Evolutionary conservation across 2,113 vertebrate species (phyloP).

Genomic region (Fregata magnificens): DNA sequence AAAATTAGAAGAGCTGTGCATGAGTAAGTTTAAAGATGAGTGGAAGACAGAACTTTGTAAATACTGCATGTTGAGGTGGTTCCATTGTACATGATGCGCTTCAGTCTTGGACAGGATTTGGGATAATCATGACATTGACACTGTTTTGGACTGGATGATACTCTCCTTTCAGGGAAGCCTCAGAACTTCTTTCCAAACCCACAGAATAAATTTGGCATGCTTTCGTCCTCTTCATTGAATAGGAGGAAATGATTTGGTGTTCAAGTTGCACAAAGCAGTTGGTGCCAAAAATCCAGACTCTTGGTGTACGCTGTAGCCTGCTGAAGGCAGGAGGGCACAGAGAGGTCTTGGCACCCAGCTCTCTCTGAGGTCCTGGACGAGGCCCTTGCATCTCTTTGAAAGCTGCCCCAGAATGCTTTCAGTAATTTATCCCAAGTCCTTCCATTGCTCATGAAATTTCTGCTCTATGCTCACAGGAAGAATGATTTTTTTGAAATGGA

Average conservation of each 20-base stretch:
- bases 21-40: background rate
- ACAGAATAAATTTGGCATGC: background rate
- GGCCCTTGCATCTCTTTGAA: background rate
- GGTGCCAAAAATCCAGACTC: background rate
- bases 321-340: background rate
- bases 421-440: background rate
- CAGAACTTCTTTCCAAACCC: background rate
- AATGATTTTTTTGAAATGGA: background rate
- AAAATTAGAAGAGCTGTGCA: background rate
- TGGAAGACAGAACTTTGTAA: background rate
- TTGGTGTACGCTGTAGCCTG: background rate
- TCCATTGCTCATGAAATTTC: background rate
- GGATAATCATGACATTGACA: background rate
- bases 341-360: background rate
- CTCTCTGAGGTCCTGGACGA: background rate
- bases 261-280: background rate
- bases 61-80: background rate
- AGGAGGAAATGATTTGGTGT: background rate
- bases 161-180: background rate
- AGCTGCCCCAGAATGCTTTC: background rate
- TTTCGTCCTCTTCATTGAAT: background rate
- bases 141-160: background rate
- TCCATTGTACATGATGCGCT: fast-evolving
- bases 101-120: background rate
- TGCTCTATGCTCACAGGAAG: background rate